Conservation (phyloP, 2,888 invertebrate genomes). For the Diarsia dahlii region DNA sequence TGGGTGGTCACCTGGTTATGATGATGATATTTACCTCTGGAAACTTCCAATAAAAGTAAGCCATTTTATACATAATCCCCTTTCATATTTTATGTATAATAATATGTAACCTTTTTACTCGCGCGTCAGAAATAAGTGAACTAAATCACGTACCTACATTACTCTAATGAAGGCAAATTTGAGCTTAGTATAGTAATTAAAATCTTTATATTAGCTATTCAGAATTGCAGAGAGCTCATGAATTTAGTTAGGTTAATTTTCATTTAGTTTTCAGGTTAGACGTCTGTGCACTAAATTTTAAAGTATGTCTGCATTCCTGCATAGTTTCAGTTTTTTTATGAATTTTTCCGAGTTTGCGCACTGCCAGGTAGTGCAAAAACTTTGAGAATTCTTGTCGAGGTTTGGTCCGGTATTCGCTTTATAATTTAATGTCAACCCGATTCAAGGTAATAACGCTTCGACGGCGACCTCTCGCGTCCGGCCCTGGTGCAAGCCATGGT, state of each 20-base stretch:
- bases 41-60: no score
- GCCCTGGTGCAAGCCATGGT: no score
- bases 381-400: no score
- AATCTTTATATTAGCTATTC: conserved; percentile 38
- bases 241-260: conserved; percentile 7
- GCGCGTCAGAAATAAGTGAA: conserved; percentile 27
- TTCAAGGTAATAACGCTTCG: no score
- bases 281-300: neutral
- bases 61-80: no score
- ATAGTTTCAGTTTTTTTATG: neutral
- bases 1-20: no score
- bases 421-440: no score
- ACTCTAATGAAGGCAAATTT: conserved; percentile 12
- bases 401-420: no score
- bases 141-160: conserved; percentile 41
- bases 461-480: no score
- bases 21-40: no score
- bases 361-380: no score
- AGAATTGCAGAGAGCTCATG: neutral
- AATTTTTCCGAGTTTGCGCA: neutral
- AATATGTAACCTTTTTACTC: conserved; percentile 24
- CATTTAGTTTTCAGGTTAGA: neutral
- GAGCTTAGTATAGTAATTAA: conserved; percentile 28
- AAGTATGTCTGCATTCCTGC: neutral
- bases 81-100: no score